Evolutionary conservation across 1,140 invertebrate species (phyloP).

Genomic region (Formica exsecta): DNA sequence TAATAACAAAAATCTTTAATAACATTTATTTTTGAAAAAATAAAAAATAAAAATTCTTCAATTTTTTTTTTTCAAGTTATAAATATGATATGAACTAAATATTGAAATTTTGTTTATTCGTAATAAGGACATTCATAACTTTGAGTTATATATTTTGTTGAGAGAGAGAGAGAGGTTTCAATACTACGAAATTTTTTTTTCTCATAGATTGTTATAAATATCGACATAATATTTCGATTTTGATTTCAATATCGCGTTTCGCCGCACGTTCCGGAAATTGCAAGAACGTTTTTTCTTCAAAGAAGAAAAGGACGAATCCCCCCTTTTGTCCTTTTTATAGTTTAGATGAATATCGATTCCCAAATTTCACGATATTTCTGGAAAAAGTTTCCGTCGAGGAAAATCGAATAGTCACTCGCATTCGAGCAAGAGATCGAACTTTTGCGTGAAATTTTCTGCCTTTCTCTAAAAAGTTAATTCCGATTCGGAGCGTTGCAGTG

Average conservation of each 20-base stretch:
- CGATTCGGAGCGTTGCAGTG: not conserved
- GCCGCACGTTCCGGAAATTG: conserved; percentile 12
- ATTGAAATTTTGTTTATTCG: not conserved
- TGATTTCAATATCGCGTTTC: not conserved
- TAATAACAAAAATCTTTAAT: not conserved
- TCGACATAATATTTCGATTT: not conserved
- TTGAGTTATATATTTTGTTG: not conserved
- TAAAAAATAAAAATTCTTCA: not conserved
- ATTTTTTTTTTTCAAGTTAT: not conserved
- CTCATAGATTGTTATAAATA: not conserved
- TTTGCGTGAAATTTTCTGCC: conserved; percentile 37
- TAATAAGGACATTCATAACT: not conserved
- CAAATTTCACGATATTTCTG: conserved; percentile 22
- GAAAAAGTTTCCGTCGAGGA: not conserved
- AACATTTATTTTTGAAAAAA: not conserved
- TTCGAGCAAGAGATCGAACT: not conserved
- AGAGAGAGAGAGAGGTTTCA: not conserved
- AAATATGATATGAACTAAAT: not conserved
- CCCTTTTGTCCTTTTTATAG: not conserved
- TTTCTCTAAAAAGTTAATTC: conserved; percentile 23
- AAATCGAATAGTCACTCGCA: not conserved
- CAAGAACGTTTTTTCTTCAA: not conserved
- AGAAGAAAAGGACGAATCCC: not conserved
- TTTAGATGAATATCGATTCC: conserved; percentile 16
- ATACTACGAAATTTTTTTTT: not conserved